Percentiles rank a stretch among this genome's conserved stretches.
Conservation (phyloP, 2,888 invertebrate genomes). For the Hetaerina titia region DNA sequence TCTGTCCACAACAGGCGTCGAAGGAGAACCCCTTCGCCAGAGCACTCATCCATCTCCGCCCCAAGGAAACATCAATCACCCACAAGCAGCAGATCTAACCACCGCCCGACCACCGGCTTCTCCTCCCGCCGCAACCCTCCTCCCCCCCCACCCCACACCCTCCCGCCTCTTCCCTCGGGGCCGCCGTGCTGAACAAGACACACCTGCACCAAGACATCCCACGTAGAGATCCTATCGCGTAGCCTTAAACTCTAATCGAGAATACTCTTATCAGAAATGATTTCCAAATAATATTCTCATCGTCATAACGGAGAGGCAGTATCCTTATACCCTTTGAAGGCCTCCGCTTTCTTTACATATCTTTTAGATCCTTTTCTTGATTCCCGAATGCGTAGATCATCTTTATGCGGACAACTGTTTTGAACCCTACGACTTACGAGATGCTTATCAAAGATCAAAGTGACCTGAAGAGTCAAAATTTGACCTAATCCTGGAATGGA, state of each 20-base stretch:
- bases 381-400: no score
- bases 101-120: background rate
- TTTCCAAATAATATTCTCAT: no score
- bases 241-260: background rate
- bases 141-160: background rate
- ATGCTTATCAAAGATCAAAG: no score
- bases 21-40: background rate
- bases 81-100: background rate
- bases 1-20: background rate
- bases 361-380: no score
- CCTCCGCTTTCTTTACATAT: no score
- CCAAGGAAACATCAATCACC: slow-evolving; percentile 4
- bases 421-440: no score
- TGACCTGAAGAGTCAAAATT: no score
- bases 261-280: no score
- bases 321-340: no score
- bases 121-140: background rate
- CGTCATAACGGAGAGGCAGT: no score
- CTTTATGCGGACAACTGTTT: no score
- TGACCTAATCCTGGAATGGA: no score
- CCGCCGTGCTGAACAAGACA: background rate
- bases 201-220: background rate
- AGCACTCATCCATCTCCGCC: background rate
- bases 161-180: background rate
- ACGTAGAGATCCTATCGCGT: background rate